Conservation (phyloP, 2,888 invertebrate genomes). For the Euzetes globulus region DNA sequence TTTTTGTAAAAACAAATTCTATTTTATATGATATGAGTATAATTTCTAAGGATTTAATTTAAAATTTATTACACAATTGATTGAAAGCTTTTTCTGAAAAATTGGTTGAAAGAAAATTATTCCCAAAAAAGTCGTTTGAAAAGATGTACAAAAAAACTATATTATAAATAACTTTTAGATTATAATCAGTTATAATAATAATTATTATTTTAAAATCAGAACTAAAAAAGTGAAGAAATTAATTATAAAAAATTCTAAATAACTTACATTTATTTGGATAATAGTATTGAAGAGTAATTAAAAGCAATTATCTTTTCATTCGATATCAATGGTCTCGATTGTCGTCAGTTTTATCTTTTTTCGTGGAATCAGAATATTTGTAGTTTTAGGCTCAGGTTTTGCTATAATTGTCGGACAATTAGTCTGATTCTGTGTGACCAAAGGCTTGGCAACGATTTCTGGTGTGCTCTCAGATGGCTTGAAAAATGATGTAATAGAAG, state of each 20-base stretch:
- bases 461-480: neutral
- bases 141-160: neutral
- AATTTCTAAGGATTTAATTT: neutral
- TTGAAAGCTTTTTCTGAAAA: neutral
- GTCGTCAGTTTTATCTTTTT: conserved; percentile 5
- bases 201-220: no score
- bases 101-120: neutral
- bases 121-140: neutral
- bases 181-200: no score
- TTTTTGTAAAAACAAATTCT: neutral
- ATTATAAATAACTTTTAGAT: neutral
- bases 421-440: neutral
- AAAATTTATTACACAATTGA: neutral
- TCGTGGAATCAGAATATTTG: neutral
- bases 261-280: neutral
- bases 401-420: neutral
- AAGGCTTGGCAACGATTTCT: neutral
- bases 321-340: neutral
- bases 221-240: neutral
- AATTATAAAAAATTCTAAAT: neutral
- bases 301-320: neutral
- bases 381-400: neutral
- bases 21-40: neutral
- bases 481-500: conserved; percentile 2
- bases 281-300: neutral